Evolutionary conservation across 2,888 invertebrate species (phyloP).

Genomic region (Gnatocerus cornutus): DNA sequence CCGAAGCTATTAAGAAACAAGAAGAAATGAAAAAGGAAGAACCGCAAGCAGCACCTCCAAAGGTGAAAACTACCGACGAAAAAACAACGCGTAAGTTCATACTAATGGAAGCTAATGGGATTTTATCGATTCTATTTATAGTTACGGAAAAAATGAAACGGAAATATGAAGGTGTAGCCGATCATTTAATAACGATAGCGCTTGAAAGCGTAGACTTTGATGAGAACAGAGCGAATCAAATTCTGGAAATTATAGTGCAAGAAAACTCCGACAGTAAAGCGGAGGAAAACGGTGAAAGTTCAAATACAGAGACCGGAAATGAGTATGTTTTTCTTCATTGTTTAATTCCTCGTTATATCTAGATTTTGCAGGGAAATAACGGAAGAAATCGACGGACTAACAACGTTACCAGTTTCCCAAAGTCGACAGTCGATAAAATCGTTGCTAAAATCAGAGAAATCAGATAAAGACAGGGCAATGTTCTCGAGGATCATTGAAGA

Average conservation of each 20-base stretch:
- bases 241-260: conserved; percentile 81
- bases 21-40: conserved; percentile 51
- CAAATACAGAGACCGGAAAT: conserved; percentile 7
- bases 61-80: conserved; percentile 80
- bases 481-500: conserved; percentile 65
- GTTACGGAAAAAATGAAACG: conserved; percentile 82
- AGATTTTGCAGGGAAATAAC: conserved; percentile 35
- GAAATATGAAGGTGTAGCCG: conserved; percentile 84
- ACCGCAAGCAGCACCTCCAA: conserved; percentile 72
- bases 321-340: conserved; percentile 58
- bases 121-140: conserved; percentile 63
- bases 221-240: conserved; percentile 86
- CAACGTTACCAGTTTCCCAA: conserved; percentile 64
- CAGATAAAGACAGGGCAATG: conserved; percentile 59
- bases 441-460: conserved; percentile 65
- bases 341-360: conserved; percentile 44
- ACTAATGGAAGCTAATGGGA: background rate
- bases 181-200: conserved; percentile 87
- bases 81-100: conserved; percentile 28
- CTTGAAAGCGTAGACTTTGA: conserved; percentile 91
- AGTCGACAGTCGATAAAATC: conserved; percentile 69
- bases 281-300: conserved; percentile 50
- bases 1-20: conserved; percentile 59
- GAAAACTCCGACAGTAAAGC: conserved; percentile 73
- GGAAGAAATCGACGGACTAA: conserved; percentile 46